A percentile compares a stretch with the other conserved stretches of the same genome.
Evolutionary conservation across 2,888 invertebrate genomes (phyloP).

Genomic region (Cataglyphis altisquamis): DNA sequence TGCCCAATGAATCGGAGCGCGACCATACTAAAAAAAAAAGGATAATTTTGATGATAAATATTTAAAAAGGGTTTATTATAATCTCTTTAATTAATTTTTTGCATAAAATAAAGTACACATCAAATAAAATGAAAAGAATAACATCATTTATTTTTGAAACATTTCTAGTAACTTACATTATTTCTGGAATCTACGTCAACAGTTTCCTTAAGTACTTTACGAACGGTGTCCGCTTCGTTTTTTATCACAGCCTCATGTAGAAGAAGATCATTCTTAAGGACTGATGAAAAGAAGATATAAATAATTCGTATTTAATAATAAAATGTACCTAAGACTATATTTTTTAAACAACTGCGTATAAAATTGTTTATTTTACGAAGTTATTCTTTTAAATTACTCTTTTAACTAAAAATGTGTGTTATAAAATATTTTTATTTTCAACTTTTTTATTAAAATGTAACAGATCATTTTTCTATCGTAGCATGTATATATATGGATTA

Average conservation of each 20-base stretch:
- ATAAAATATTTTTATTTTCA: slow-evolving; percentile 2
- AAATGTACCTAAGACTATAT: not conserved
- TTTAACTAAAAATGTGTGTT: not conserved
- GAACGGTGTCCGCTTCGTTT: slow-evolving; percentile 90
- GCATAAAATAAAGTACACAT: not conserved
- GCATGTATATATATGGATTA: not conserved
- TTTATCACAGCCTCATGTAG: slow-evolving; percentile 92
- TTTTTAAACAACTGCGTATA: not conserved
- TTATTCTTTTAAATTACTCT: not conserved
- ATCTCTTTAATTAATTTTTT: not conserved
- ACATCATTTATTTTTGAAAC: not conserved
- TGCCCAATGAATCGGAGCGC: slow-evolving; percentile 92
- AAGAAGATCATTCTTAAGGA: slow-evolving; percentile 90
- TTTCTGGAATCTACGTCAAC: slow-evolving; percentile 91
- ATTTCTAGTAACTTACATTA: slow-evolving; percentile 88
- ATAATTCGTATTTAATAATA: slow-evolving; percentile 58
- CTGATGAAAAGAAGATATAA: slow-evolving; percentile 84
- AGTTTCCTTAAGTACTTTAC: slow-evolving; percentile 89
- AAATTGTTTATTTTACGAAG: not conserved
- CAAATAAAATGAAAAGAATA: not conserved
- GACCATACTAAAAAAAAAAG: slow-evolving; percentile 88
- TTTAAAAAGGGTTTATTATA: slow-evolving; percentile 3
- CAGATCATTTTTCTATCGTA: not conserved
- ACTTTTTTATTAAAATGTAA: not conserved
- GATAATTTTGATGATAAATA: slow-evolving; percentile 19